Percentiles rank a stretch among this genome's conserved stretches.
Evolutionary conservation across 35 echinoderm and acorn worm species (phyloP).

Genomic region (Apostichopus japonicus): DNA sequence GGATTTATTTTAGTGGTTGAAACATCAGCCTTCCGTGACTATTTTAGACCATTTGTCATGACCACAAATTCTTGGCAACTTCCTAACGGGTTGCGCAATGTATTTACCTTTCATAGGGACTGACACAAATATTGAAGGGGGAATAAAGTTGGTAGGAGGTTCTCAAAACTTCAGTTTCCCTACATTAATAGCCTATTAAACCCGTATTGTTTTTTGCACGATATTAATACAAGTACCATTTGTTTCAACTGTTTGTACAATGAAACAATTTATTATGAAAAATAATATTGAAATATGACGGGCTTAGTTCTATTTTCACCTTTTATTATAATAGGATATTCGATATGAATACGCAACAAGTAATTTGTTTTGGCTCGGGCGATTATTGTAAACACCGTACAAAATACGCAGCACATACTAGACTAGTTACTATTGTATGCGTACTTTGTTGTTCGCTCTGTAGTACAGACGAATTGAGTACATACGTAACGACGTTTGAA

Average conservation of each 20-base stretch:
- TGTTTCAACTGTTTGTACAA: no score
- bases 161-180: no score
- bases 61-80: neutral
- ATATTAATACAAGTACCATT: no score
- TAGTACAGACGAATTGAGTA: no score
- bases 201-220: no score
- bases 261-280: no score
- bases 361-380: neutral
- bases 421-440: neutral
- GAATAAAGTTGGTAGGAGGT: neutral
- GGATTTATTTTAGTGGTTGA: no score
- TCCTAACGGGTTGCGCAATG: slow-evolving; percentile 9
- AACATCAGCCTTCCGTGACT: no score
- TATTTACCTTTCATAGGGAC: slow-evolving; percentile 21
- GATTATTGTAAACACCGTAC: neutral
- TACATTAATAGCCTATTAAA: no score
- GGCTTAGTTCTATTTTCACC: neutral
- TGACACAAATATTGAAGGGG: neutral
- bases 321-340: neutral
- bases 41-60: neutral
- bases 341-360: neutral
- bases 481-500: neutral
- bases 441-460: no score
- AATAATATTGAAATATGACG: no score
- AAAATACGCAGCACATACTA: neutral